Evolutionary conservation across 2,888 invertebrate genomes (phyloP), one percentile per base, ranked within the genome.

Genomic region (Drosophila mayaguana): DNA sequence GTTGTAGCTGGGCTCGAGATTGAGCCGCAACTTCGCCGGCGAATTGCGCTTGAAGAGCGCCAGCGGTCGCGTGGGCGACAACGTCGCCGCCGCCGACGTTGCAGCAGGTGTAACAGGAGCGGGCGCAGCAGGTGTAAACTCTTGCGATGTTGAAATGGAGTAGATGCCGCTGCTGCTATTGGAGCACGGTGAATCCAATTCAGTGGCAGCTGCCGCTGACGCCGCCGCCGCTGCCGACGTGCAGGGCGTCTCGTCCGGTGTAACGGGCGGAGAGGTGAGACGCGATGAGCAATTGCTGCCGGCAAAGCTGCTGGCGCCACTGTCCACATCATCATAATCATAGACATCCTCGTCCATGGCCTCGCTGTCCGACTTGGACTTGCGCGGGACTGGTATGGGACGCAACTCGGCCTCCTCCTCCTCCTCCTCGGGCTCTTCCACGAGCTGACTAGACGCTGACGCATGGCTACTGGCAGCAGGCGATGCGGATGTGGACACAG

Each of bases 241-340:
- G 75, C 89, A 74, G n/a, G 87, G 86, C 36, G 86, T 76, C 70
- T 91, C 90, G 53, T 90, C 91, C 6, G 91, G 91, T 18, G 91
- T 91, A 25, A 90, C 78, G 28, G 91, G 91, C n/a, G 92, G 90
- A 60, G 92, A 92, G 61, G 91, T 91, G 38, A 91, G 72, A 2
- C 92, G 90, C 22, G 92, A 90, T 1, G 91, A 91, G 78, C 90
- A 91, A 63, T 80, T 88, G 67, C 91, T 91, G 63, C 82, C 82
- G 14, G 87, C 82, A 64, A 82, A 74, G 61, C 83, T 90, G 62
- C 86, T 75, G 18, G 87, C 81, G 38, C 88, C 86, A 65, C 88
- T 87, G 28, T 87, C 91, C 66, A 83, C 81, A 66, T 82, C 86
- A 62, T 88, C 88, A 65, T 78, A 90, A 28, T 86, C 89, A 60